A percentile compares a stretch with the other conserved stretches of the same genome.
These are phyloP conservation scores for Rhabditoides inermis DNA, from an alignment of 2,888 invertebrate species.

Conservation along the genomic window DNA sequence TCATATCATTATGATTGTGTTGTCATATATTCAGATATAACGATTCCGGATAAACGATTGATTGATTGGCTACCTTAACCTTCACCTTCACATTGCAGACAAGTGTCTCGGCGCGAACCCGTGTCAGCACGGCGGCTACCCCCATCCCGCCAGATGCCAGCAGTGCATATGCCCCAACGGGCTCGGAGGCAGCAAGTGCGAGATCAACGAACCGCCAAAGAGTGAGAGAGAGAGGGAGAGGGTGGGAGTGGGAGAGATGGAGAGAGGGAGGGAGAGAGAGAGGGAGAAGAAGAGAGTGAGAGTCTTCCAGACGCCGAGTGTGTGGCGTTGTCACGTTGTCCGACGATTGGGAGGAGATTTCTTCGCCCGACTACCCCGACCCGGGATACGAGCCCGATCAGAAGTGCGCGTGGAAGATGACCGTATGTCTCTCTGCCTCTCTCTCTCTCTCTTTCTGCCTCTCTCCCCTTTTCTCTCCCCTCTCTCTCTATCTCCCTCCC, in stretches of 20 bases:
- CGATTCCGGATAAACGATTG: no score
- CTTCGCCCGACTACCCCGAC: slow-evolving; percentile 32
- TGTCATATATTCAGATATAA: no score
- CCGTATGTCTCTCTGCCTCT: slow-evolving; percentile 4
- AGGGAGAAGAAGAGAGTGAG: not conserved
- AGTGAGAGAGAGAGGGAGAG: slow-evolving; percentile 21
- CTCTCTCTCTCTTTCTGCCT: not conserved
- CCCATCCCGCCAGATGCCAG: slow-evolving; percentile 35
- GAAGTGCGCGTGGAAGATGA: slow-evolving; percentile 45
- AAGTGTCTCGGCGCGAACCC: slow-evolving; percentile 16
- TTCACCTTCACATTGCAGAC: no score
- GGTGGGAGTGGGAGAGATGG: not conserved
- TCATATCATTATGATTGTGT: no score
- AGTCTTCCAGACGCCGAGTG: slow-evolving; percentile 41
- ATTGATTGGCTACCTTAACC: no score
- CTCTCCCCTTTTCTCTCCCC: no score
- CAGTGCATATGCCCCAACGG: slow-evolving; percentile 49
- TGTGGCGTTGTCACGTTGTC: slow-evolving; percentile 26
- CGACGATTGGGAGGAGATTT: slow-evolving; percentile 20
- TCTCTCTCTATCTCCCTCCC: not conserved
- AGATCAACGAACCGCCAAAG: slow-evolving; percentile 28
- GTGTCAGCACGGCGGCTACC: slow-evolving; percentile 49
- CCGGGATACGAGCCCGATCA: slow-evolving; percentile 37
- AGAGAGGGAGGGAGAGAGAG: not conserved
- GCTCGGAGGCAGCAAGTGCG: slow-evolving; percentile 38